Percentiles rank a stretch among this genome's conserved stretches.
These are phyloP conservation scores for Drosophila murphyi DNA, from an alignment of 1,140 invertebrate species.

Conservation along the genomic window DNA sequence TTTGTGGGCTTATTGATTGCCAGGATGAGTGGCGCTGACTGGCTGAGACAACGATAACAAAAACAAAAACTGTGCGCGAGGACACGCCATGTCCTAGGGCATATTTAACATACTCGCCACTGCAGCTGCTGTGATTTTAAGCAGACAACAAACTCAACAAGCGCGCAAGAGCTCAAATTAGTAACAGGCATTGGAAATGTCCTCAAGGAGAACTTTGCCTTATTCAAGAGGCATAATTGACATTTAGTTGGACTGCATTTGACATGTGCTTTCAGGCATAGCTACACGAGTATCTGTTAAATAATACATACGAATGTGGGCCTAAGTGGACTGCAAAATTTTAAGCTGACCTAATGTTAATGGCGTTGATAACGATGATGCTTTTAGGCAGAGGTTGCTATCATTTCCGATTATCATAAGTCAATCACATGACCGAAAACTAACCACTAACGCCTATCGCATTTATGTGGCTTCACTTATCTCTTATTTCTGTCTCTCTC, in stretches of 20 bases:
- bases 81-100: conserved; percentile 19
- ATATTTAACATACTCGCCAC: conserved; percentile 18
- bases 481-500: not conserved
- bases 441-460: conserved; percentile 55
- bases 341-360: conserved; percentile 12
- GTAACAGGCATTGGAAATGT: conserved; percentile 21
- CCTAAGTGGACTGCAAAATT: conserved; percentile 5
- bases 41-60: not conserved
- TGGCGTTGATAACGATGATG: conserved; percentile 21
- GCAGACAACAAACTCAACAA: conserved; percentile 3
- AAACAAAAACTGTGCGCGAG: conserved; percentile 17
- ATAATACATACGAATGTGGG: not conserved
- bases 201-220: not conserved
- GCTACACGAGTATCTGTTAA: conserved; percentile 10
- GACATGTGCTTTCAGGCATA: conserved; percentile 19
- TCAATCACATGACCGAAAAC: conserved; percentile 49
- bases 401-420: conserved; percentile 55
- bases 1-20: conserved; percentile 65
- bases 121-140: conserved; percentile 30
- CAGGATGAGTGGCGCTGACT: conserved; percentile 35
- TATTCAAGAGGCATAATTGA: conserved; percentile 3
- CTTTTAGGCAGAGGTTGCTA: not conserved
- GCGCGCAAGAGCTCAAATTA: conserved; percentile 8
- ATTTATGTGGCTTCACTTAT: conserved; percentile 58
- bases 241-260: conserved; percentile 14